Percentiles rank a stretch among this genome's conserved stretches.
phyloP scores from a whole-genome alignment of 2,888 invertebrate species.

The Graphium colonna region DNA sequence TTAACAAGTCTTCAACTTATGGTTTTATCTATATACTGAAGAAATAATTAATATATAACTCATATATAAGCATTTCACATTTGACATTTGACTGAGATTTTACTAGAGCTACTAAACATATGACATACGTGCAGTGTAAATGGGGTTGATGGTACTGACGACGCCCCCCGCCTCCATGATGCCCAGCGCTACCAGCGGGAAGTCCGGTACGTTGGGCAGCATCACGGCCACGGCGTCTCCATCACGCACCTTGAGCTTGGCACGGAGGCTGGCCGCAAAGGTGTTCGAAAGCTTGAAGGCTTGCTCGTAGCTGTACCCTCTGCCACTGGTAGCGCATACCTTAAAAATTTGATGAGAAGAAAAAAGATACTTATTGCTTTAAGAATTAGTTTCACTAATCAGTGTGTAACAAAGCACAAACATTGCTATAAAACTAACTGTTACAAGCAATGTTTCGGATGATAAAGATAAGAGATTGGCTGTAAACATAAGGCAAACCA shows the following conservation, averaged over 20 bases:
- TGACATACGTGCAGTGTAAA: slow-evolving; percentile 83
- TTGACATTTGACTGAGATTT: no score
- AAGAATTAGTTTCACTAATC: no score
- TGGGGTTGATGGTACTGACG: slow-evolving; percentile 87
- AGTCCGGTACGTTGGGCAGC: slow-evolving; percentile 89
- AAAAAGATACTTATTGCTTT: no score
- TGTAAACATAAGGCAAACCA: no score
- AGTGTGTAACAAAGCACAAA: no score
- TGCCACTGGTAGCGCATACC: slow-evolving; percentile 87
- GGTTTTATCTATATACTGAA: no score
- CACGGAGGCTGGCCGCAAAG: slow-evolving; percentile 83
- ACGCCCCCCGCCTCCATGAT: slow-evolving; percentile 84
- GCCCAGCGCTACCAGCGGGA: slow-evolving; percentile 83
- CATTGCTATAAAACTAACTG: no score
- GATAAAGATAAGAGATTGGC: no score
- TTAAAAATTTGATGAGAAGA: slow-evolving; percentile 65
- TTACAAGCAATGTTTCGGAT: background rate
- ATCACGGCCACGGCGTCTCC: slow-evolving; percentile 86
- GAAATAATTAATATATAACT: no score
- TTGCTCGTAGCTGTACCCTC: slow-evolving; percentile 86
- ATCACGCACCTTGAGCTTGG: slow-evolving; percentile 81
- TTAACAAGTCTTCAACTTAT: no score
- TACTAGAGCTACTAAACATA: no score
- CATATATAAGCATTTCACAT: no score
- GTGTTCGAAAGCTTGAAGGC: slow-evolving; percentile 82